phyloP scores from a whole-genome alignment of 2,113 vertebrate species.

The Heloderma charlesbogerti region DNA sequence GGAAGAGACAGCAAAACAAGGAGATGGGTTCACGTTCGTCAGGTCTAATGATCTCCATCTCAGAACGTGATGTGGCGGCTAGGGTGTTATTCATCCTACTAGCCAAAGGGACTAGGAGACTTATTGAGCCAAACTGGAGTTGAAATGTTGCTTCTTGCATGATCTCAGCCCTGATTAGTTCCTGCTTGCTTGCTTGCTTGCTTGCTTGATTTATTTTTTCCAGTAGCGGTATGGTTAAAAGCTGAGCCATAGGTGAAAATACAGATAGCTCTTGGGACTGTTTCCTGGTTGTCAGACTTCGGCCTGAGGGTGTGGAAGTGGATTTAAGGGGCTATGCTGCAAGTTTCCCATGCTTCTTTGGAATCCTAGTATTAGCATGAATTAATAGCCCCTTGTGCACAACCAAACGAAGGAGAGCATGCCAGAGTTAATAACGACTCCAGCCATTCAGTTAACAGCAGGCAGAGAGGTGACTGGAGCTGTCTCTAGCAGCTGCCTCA shows the following conservation, averaged over 20 bases:
- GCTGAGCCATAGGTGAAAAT: background rate
- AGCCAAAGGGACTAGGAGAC: background rate
- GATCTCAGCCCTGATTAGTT: background rate
- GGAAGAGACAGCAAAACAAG: background rate
- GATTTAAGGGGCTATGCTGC: background rate
- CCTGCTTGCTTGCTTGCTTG: background rate
- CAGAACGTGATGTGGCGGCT: background rate
- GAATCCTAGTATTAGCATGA: conserved; percentile 36
- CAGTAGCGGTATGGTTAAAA: background rate
- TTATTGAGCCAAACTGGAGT: background rate
- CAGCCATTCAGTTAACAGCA: conserved; percentile 36
- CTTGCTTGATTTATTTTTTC: background rate
- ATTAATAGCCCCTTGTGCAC: conserved; percentile 26
- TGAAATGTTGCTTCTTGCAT: background rate
- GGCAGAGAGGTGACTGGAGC: conserved; percentile 38
- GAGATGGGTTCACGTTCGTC: background rate
- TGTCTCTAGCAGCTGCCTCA: conserved; percentile 56
- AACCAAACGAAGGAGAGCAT: conserved; percentile 11
- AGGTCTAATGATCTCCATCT: background rate
- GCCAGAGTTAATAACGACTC: background rate
- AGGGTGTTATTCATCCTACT: background rate
- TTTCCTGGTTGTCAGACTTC: rapidly evolving
- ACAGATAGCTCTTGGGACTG: background rate
- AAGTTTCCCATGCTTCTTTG: rapidly evolving
- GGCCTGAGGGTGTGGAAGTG: background rate